These are phyloP conservation scores for Lutjanus erythropterus DNA, from an alignment of 2,113 vertebrate genomes.

Conservation along the genomic window DNA sequence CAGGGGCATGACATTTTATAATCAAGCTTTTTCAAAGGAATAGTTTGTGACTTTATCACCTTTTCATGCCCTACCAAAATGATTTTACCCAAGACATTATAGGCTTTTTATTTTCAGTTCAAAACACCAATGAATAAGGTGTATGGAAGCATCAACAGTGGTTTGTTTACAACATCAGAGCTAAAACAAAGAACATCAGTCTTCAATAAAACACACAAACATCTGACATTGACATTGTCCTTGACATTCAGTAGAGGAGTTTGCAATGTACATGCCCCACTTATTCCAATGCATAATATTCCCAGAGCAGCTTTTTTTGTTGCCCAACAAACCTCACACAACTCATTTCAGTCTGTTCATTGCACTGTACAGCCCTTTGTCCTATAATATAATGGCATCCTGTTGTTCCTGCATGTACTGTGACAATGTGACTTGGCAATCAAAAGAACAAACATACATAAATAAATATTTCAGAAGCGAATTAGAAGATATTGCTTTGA, in stretches of 20 bases:
- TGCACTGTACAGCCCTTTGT: constrained; percentile 10
- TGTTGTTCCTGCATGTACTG: not conserved
- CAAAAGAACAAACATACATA: too few relatives aligned
- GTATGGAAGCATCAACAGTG: not conserved
- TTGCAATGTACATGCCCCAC: constrained; percentile 6
- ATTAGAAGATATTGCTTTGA: too few relatives aligned
- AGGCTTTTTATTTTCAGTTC: not conserved
- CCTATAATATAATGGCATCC: not conserved
- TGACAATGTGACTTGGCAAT: not conserved
- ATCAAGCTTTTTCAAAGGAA: constrained; percentile 2
- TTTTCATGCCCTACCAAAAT: not conserved
- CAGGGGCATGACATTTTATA: not conserved
- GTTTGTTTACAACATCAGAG: not conserved
- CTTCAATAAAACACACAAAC: not conserved
- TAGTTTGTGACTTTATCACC: not conserved
- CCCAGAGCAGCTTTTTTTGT: constrained; percentile 24
- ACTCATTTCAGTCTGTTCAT: constrained; percentile 14
- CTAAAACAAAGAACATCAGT: not conserved
- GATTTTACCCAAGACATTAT: not conserved
- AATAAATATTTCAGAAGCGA: too few relatives aligned
- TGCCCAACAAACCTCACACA: constrained; percentile 17
- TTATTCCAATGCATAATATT: constrained; percentile 25
- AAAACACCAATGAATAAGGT: not conserved
- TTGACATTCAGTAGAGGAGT: constrained; percentile 35
- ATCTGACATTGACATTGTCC: not conserved